Base-by-base conservation (phyloP, 2,888 invertebrate genomes). In the Ornithoptera alexandrae region DNA sequence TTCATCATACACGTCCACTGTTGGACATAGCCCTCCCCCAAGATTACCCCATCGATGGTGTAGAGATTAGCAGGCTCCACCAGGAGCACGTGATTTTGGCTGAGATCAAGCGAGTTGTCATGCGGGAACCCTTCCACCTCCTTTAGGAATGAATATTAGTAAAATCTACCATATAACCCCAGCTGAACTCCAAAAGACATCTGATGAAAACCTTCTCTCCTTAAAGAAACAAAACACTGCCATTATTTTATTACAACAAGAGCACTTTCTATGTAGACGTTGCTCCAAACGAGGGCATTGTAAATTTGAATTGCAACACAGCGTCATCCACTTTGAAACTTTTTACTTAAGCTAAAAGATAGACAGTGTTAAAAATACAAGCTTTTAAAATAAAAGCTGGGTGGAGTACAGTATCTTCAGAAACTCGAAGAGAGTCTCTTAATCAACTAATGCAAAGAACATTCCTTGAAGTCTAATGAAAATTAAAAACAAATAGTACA, bases 381-480 rank as follows among this genome's bases (percentile, higher is more conserved):
- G 68, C 58, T 63, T 39, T 63, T 62, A 58, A 63, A 63, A 59
- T 46, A 24, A 68, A 68, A 68, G 58, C 63, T 62, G 58, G 63
- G 24, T 46, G 30, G 46, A 59, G 50, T 62, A 63, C 59, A 59
- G 46, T 66, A 17, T 63, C 59, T 63, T 50, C 57, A 42, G n/a
- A 56, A 59, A 20, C 42, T 61, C 65, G 42, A 42, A 53, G 60
- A 59, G 20, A 22, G 36, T 60, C 65, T 46, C 69, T 61, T 69
- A 69, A 69, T 69, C 65, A 65, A 69, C 60, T 68, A 68, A 68
- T 68, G 59, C 64, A 68, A 65, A 65, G 68, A 69, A 61, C 61
- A 56, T 69, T 62, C 53, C 58, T 10, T 22, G 61, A 56, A 57
- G 30, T 62, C 30, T 50, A 22, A 20, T 42, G 53, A 65, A 69